phyloP scores from a whole-genome alignment of 2,888 invertebrate genomes.

The Agonopterix subpropinquella region DNA sequence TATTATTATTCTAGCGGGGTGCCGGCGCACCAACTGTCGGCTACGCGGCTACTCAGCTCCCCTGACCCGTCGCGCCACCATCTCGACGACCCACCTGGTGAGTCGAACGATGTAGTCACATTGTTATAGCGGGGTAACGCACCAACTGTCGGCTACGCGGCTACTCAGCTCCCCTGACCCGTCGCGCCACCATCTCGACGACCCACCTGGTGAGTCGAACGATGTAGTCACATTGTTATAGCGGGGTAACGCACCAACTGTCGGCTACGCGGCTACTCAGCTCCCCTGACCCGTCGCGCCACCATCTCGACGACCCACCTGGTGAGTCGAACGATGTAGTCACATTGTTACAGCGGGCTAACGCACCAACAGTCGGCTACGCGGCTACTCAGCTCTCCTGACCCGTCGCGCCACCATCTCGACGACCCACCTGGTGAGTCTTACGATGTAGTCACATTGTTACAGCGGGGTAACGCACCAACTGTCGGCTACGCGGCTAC shows the following conservation, averaged over 20 bases:
- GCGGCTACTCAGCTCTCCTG: conserved; percentile 87
- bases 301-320: conserved; percentile 81
- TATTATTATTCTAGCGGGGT: conserved; percentile 74
- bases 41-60: conserved; percentile 87
- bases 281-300: conserved; percentile 88
- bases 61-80: conserved; percentile 88
- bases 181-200: conserved; percentile 84
- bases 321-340: conserved; percentile 50
- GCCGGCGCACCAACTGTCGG: conserved; percentile 88
- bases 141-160: conserved; percentile 89
- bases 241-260: conserved; percentile 87
- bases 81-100: conserved; percentile 81
- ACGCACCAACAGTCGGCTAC: conserved; percentile 91
- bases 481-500: conserved; percentile 87
- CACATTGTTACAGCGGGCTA: conserved; percentile 77
- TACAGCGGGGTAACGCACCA: conserved; percentile 89
- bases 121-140: conserved; percentile 80
- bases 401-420: conserved; percentile 85
- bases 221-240: conserved; percentile 40
- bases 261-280: conserved; percentile 89
- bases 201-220: conserved; percentile 70
- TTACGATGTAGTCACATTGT: too few species aligned
- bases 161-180: conserved; percentile 89
- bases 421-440: conserved; percentile 79
- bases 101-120: too few species aligned